phyloP scores from a whole-genome alignment of 2,113 vertebrate species.

The Rhabdomys dilectus region DNA sequence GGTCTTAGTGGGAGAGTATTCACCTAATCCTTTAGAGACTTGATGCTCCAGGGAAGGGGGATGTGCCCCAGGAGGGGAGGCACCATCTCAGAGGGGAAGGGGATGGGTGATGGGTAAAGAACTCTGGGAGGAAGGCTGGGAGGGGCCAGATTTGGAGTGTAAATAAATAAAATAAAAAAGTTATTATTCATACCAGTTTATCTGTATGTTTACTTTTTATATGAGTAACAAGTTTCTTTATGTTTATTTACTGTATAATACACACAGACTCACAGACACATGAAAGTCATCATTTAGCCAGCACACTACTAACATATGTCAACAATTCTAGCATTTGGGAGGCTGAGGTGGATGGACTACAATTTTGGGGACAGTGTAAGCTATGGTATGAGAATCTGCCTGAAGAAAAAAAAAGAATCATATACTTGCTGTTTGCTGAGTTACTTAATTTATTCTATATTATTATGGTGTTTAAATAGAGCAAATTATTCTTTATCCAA shows the following conservation, averaged over 20 bases:
- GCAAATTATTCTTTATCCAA: conserved; percentile 7
- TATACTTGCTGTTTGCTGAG: not conserved
- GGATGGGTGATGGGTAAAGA: not conserved
- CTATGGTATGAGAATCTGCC: not conserved
- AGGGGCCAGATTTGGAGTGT: too few relatives aligned
- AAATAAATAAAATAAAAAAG: not conserved
- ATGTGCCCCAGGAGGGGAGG: too few relatives aligned
- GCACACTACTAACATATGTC: not conserved
- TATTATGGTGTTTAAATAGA: conserved; percentile 17
- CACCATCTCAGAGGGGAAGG: too few relatives aligned
- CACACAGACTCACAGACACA: too few relatives aligned
- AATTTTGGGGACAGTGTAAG: not conserved
- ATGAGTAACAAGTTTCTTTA: not conserved
- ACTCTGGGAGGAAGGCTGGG: not conserved
- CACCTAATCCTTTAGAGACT: too few relatives aligned
- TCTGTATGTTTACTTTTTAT: not conserved
- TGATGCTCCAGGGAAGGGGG: too few relatives aligned
- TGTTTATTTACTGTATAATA: not conserved
- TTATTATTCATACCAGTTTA: not conserved
- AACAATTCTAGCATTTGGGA: not conserved
- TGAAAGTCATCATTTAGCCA: not conserved
- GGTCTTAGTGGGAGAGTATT: too few relatives aligned
- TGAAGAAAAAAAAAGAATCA: not conserved
- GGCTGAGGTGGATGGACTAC: not conserved
- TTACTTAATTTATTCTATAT: not conserved